A percentile compares a stretch with the other conserved stretches of the same genome.
Conservation (phyloP, 2,888 invertebrate species). For the Octonoba sinensis region DNA sequence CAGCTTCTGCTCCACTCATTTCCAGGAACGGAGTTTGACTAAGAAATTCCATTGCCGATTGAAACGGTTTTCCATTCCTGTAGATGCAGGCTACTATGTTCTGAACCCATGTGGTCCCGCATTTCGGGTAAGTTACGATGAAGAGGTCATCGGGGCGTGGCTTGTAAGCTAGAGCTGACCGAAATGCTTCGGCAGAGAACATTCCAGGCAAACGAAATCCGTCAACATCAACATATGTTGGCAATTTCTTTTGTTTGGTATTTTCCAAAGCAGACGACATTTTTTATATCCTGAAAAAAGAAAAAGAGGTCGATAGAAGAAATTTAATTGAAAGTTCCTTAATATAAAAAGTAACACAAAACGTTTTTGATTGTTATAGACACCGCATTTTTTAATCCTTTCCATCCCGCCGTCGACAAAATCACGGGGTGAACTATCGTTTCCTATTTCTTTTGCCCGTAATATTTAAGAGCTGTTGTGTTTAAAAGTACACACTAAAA, state of each 20-base stretch:
- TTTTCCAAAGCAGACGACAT: too few species aligned
- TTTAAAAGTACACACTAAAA: too few species aligned
- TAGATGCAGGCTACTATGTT: conserved; percentile 57
- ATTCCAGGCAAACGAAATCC: conserved; percentile 29
- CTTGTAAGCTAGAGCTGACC: conserved; percentile 36
- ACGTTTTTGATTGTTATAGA: too few species aligned
- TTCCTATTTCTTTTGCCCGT: too few species aligned
- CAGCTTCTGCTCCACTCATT: conserved; percentile 54
- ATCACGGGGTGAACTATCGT: too few species aligned
- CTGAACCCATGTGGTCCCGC: conserved; percentile 64
- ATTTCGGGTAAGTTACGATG: conserved; percentile 61
- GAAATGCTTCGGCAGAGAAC: conserved; percentile 39
- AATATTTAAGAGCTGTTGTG: too few species aligned
- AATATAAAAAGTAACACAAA: too few species aligned
- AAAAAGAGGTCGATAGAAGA: too few species aligned
- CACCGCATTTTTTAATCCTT: too few species aligned
- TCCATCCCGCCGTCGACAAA: too few species aligned
- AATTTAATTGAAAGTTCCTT: too few species aligned
- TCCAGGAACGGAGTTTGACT: conserved; percentile 32
- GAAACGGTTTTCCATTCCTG: conserved; percentile 42
- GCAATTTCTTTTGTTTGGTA: neutral
- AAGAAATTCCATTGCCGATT: conserved; percentile 4
- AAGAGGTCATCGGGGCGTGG: conserved; percentile 58
- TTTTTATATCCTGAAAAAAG: too few species aligned
- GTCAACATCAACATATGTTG: conserved; percentile 34